A percentile compares a stretch with the other conserved stretches of the same genome.
Conservation (phyloP, 2,888 invertebrate species). For the Argynnis bischoffii region DNA sequence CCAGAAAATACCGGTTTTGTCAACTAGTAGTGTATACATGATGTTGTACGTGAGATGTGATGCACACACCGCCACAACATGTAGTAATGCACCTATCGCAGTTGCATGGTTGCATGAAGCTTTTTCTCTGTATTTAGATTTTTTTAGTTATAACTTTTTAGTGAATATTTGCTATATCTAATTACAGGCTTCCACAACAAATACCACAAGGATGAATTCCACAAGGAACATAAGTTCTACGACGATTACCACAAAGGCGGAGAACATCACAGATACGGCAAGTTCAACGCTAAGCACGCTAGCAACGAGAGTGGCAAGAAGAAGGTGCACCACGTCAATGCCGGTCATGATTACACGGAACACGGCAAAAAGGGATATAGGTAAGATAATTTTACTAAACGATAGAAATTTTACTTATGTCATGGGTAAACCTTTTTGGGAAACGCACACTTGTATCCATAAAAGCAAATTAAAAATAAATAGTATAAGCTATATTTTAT, state of each 20-base stretch:
- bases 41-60: too few species aligned
- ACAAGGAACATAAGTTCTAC: constrained; percentile 90
- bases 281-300: constrained; percentile 85
- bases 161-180: neutral
- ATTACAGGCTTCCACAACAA: constrained; percentile 87
- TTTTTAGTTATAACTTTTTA: neutral
- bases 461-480: too few species aligned
- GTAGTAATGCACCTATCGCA: too few species aligned
- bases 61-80: too few species aligned
- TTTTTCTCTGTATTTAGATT: too few species aligned
- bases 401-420: too few species aligned
- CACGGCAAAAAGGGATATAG: constrained; percentile 84
- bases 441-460: too few species aligned
- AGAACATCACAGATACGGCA: constrained; percentile 86
- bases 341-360: constrained; percentile 83
- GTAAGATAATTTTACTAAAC: constrained; percentile 43
- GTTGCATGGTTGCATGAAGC: too few species aligned
- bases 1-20: too few species aligned
- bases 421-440: too few species aligned
- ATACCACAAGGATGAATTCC: constrained; percentile 90
- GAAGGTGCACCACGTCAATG: constrained; percentile 84
- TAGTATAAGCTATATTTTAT: too few species aligned
- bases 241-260: constrained; percentile 88
- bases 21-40: too few species aligned
- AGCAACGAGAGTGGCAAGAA: constrained; percentile 85